These are phyloP conservation scores for Dermatemys mawii DNA, from an alignment of 2,113 vertebrate genomes.

Conservation along the genomic window DNA sequence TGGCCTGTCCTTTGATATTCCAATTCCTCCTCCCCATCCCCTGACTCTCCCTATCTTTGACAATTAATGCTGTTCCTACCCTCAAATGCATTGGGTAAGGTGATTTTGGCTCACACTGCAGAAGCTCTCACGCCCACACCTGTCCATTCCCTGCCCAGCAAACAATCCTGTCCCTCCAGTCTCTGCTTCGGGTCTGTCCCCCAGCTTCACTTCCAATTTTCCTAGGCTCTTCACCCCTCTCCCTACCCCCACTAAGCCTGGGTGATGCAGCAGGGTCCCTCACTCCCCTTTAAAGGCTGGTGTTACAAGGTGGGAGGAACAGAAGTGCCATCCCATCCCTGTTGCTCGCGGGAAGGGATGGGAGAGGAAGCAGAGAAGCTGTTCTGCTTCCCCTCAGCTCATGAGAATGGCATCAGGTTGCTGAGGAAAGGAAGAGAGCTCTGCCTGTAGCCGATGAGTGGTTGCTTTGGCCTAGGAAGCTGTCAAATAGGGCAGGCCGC, in stretches of 20 bases:
- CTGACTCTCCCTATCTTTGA: too few relatives aligned
- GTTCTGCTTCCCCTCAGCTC: too few relatives aligned
- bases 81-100: background rate
- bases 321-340: background rate
- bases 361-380: too few relatives aligned
- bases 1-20: background rate
- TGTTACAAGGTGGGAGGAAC: background rate
- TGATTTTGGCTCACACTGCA: background rate
- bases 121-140: background rate
- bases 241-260: background rate
- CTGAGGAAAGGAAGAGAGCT: too few relatives aligned
- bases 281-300: background rate
- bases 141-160: background rate
- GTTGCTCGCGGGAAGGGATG: background rate
- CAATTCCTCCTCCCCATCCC: too few relatives aligned
- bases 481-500: too few relatives aligned
- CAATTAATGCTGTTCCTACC: background rate
- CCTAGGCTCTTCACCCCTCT: background rate
- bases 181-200: background rate
- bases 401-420: too few relatives aligned
- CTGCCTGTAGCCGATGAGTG: too few relatives aligned
- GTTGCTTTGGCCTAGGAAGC: too few relatives aligned
- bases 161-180: background rate
- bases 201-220: background rate
- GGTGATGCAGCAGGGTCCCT: background rate